These are phyloP conservation scores for Trididemnum nubilum DNA, from an alignment of 23 tunicate genomes.

Conservation along the genomic window DNA sequence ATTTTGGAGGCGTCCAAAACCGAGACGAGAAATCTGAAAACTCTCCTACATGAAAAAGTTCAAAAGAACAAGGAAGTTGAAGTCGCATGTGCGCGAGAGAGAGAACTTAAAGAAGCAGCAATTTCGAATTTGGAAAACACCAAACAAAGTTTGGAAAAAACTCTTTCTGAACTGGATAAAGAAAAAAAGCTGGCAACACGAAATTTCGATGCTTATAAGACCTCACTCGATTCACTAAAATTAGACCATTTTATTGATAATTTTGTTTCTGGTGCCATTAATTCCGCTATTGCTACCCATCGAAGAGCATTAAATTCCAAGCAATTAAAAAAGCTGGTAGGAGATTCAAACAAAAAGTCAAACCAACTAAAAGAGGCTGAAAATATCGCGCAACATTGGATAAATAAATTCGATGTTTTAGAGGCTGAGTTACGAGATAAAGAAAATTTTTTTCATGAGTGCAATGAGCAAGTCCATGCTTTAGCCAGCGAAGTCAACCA, in stretches of 20 bases:
- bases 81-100: neutral
- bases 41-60: constrained; percentile 4
- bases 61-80: neutral
- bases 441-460: neutral
- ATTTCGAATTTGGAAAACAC: neutral
- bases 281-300: neutral
- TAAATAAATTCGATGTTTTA: too few species aligned
- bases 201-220: neutral
- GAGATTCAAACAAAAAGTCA: too few species aligned
- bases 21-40: constrained; percentile 23
- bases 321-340: too few species aligned
- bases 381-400: too few species aligned
- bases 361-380: too few species aligned
- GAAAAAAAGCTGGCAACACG: neutral
- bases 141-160: neutral
- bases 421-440: neutral
- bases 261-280: neutral
- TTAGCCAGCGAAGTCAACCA: neutral
- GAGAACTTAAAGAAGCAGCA: neutral
- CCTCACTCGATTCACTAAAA: too few species aligned
- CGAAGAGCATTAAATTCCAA: neutral
- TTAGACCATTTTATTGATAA: neutral
- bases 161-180: neutral
- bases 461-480: neutral
- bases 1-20: constrained; percentile 33